A percentile compares a stretch with the other conserved stretches of the same genome.
Evolutionary conservation across 23 tunicate species (phyloP).

Genomic region (Phallusia fumigata): DNA sequence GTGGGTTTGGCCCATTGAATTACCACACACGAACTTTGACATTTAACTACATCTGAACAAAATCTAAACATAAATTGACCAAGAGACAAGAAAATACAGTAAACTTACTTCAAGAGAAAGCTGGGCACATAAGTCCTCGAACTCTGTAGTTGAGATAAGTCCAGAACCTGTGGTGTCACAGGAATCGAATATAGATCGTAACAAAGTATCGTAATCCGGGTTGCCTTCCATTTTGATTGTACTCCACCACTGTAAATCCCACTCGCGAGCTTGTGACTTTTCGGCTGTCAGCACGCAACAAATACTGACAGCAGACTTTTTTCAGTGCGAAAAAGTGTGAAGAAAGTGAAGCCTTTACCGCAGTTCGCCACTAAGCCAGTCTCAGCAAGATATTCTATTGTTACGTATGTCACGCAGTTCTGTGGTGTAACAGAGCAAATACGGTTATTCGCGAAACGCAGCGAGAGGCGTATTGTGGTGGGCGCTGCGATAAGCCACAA

Average conservation of each 20-base stretch:
- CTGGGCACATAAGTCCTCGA: slow-evolving; percentile 58
- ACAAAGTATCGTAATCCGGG: slow-evolving; percentile 49
- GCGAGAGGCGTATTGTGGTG: neutral
- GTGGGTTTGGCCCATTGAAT: slow-evolving; percentile 1
- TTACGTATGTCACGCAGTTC: neutral
- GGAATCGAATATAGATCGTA: slow-evolving; percentile 68
- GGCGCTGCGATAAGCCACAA: neutral
- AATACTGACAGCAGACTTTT: too few species aligned
- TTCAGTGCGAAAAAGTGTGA: too few species aligned
- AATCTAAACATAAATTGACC: neutral
- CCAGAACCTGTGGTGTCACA: slow-evolving; percentile 68
- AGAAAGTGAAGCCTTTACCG: neutral
- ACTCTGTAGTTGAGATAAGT: slow-evolving; percentile 52
- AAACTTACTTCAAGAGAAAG: slow-evolving; percentile 61
- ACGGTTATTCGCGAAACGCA: neutral
- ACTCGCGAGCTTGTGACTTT: neutral
- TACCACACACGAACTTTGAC: neutral
- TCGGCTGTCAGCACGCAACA: neutral
- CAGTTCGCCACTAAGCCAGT: neutral
- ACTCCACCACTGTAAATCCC: neutral
- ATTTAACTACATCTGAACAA: neutral
- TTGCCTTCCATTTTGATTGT: slow-evolving; percentile 19
- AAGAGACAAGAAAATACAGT: neutral
- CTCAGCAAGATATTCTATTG: slow-evolving; percentile 4
- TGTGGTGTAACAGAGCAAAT: neutral